Percentiles rank a stretch among this genome's conserved stretches.
These are phyloP conservation scores for Zaprionus davidi DNA, from an alignment of 1,140 invertebrate genomes.

Conservation along the genomic window DNA sequence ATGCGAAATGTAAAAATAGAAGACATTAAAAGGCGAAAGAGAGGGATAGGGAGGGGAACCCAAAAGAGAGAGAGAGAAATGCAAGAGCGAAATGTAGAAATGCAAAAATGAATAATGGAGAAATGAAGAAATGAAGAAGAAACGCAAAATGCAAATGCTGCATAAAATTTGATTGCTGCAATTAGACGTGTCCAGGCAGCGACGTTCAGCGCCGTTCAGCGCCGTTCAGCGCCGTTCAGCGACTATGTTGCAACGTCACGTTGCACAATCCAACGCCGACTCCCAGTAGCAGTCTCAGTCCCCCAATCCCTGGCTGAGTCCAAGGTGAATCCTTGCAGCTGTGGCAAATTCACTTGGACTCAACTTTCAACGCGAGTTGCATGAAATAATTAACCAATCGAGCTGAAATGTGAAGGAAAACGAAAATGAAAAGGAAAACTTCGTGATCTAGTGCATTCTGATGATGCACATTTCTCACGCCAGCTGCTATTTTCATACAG, in stretches of 20 bases:
- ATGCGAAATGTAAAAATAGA: conserved; percentile 20
- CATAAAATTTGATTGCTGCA: conserved; percentile 48
- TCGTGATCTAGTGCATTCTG: too few relatives aligned
- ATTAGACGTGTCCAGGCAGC: conserved; percentile 28
- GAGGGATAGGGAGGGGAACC: not conserved
- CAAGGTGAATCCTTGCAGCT: not conserved
- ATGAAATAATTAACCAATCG: not conserved
- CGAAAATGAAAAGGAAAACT: not conserved
- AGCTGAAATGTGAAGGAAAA: not conserved
- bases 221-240: not conserved
- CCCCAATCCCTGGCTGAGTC: too few relatives aligned
- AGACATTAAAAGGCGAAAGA: not conserved
- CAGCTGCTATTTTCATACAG: too few relatives aligned
- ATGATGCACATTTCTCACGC: too few relatives aligned
- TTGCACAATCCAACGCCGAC: not conserved
- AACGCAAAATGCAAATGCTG: conserved; percentile 36
- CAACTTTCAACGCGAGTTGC: not conserved
- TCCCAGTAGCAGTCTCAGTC: not conserved
- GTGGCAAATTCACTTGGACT: not conserved
- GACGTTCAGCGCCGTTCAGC: not conserved
- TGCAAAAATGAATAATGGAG: conserved; percentile 1
- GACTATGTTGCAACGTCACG: not conserved
- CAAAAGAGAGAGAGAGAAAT: not conserved
- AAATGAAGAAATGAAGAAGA: not conserved
- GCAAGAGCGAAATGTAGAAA: conserved; percentile 9